A percentile compares a stretch with the other conserved stretches of the same genome.
Conservation (phyloP, 1,140 invertebrate genomes). For the Caenorhabditis remanei region DNA sequence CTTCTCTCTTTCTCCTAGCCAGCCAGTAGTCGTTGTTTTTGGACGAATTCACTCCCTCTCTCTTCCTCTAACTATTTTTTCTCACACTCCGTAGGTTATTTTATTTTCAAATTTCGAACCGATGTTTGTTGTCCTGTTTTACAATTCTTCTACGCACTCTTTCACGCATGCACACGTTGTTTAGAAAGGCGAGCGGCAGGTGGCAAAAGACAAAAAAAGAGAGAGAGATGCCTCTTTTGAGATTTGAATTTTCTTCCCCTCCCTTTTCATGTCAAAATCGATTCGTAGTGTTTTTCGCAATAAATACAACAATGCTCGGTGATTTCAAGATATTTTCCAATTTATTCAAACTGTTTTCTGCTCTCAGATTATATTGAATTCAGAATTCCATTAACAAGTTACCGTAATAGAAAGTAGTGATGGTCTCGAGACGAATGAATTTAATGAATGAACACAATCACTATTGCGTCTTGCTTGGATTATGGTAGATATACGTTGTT, state of each 20-base stretch:
- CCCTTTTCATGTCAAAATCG: too few relatives aligned
- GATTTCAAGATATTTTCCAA: too few relatives aligned
- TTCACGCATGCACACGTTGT: not conserved
- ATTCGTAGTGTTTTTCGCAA: too few relatives aligned
- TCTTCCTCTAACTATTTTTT: not conserved
- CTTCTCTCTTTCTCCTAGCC: not conserved
- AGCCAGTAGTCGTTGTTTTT: slow-evolving; percentile 1
- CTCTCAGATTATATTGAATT: too few relatives aligned
- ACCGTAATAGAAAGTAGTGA: too few relatives aligned
- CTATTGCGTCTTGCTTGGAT: too few relatives aligned
- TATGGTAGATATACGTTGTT: too few relatives aligned
- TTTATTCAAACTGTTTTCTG: too few relatives aligned
- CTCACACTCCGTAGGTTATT: not conserved
- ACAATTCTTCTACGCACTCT: slow-evolving; percentile 36
- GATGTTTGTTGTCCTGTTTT: slow-evolving; percentile 54
- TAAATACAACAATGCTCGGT: too few relatives aligned
- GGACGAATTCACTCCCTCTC: not conserved
- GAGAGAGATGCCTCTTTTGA: slow-evolving; percentile 10
- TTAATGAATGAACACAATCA: too few relatives aligned
- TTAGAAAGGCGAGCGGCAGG: not conserved
- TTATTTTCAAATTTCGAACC: slow-evolving; percentile 46
- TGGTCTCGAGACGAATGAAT: too few relatives aligned
- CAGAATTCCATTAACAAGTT: too few relatives aligned
- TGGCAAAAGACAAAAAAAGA: not conserved
- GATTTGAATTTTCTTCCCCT: slow-evolving; percentile 34